Evolutionary conservation across 2,113 vertebrate species (phyloP).

Genomic region (Ictalurus furcatus): DNA sequence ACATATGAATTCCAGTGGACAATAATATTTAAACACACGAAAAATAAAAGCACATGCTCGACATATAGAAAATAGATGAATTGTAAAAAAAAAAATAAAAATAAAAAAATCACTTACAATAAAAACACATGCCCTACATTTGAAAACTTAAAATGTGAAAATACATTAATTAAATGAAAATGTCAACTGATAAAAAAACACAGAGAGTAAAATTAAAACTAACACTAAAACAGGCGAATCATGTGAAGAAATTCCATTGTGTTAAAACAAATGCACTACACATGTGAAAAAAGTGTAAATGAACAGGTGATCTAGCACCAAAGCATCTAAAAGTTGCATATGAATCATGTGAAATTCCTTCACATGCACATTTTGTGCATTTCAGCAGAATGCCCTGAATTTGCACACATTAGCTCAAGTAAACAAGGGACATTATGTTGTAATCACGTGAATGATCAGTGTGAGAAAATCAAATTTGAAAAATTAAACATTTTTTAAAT

Average conservation of each 20-base stretch:
- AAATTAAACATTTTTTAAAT: no score
- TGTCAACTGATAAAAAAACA: background rate
- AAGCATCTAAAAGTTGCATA: background rate
- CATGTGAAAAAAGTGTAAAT: background rate
- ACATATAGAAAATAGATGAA: background rate
- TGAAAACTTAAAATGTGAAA: background rate
- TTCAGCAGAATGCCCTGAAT: background rate
- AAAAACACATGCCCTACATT: background rate
- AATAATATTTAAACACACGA: background rate
- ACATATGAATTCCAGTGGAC: background rate
- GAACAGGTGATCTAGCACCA: background rate
- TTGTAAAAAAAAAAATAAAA: background rate
- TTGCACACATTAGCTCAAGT: background rate
- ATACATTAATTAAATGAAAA: background rate
- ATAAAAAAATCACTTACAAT: background rate
- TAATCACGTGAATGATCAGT: background rate
- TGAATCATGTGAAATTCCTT: background rate
- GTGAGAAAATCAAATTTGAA: background rate
- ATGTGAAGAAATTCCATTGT: background rate
- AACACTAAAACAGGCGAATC: background rate
- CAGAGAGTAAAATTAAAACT: background rate
- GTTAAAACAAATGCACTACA: background rate
- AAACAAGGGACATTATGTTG: background rate
- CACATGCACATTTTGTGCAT: background rate
- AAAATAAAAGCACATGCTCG: background rate